Conservation (phyloP, 1,140 invertebrate species). For the Pseudomyrmex concolor region DNA sequence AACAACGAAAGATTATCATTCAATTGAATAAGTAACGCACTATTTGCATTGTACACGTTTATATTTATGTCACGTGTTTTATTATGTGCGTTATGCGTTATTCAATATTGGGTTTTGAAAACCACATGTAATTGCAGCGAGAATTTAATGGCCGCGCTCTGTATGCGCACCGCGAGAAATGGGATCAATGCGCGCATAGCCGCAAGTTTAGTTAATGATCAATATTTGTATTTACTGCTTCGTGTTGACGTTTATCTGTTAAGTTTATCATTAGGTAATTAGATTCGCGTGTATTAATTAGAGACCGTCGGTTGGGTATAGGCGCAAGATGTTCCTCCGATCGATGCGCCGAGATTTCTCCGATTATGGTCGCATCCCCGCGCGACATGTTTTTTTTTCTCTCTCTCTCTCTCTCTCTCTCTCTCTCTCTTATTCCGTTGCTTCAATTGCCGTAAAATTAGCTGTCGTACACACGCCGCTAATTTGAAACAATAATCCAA, state of each 20-base stretch:
- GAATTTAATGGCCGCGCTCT: conserved; percentile 15
- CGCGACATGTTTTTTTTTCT: not conserved
- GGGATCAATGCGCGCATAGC: conserved; percentile 24
- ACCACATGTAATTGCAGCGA: conserved; percentile 34
- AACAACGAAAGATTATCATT: not conserved
- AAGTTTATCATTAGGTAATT: conserved; percentile 57
- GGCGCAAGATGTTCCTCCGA: conserved; percentile 25
- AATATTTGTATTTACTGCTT: conserved; percentile 46
- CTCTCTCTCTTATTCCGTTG: not conserved
- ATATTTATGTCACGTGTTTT: no score
- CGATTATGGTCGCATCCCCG: not conserved
- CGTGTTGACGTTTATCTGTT: conserved; percentile 55
- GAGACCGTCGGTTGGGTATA: not conserved
- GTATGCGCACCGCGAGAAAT: conserved; percentile 21
- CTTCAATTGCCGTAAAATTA: conserved; percentile 9
- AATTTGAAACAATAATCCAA: conserved; percentile 3
- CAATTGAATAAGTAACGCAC: no score
- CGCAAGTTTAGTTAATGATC: conserved; percentile 49
- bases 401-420: not conserved
- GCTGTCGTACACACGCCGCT: not conserved
- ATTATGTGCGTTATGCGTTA: not conserved
- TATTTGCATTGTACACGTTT: no score
- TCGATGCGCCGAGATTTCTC: not conserved
- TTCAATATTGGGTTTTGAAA: conserved; percentile 33
- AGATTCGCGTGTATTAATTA: conserved; percentile 45